Base-by-base conservation (phyloP, 1,140 invertebrate genomes). In the Drosophila albomicans region DNA sequence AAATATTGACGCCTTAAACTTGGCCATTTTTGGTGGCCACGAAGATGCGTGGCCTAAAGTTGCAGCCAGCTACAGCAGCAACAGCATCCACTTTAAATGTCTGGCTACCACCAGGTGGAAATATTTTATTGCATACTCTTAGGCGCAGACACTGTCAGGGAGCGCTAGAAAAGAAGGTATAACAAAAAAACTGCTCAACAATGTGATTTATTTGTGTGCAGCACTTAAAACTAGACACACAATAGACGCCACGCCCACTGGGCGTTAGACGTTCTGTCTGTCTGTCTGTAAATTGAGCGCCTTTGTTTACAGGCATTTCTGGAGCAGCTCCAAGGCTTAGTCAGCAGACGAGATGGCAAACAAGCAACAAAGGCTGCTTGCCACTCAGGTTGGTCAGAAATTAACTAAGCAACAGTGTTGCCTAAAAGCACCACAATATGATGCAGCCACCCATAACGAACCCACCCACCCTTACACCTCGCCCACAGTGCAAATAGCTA, bases 151-250 rank as follows among this genome's bases (percentile, higher is more conserved):
- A 74, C 74, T 88, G 82, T 64, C 75, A 73, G 76, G 51, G 35
- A 30, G 61, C 46, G 13, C 10, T 28, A 10, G 15, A 11, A 59
- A n/a, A 15, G 46, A 59, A 49, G 41, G 13, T 46, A 30, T 30
- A 41, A 62, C 38, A 30, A 57, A 41, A 45, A 45, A 61, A 32
- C 3, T 69, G 59, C 64, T 66, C 69, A 62, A 72, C 80, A 81
- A 75, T 82, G 85, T 88, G 84, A 88, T 88, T 88, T 89, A 88
- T 88, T 80, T 73, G 58, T 68, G 66, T 79, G 74, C 79, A 84
- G 84, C 84, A 88, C 85, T 88, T 88, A 88, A 89, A 84, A 84
- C 80, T 89, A 88, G 85, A 87, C 84, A 75, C 67, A 82, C 63
- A 88, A 80, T 72, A 68, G 77, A 69, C 48, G 41, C 30, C 82